Evolutionary conservation across 2,888 invertebrate species (phyloP).

Genomic region (Trichopria drosophilae): DNA sequence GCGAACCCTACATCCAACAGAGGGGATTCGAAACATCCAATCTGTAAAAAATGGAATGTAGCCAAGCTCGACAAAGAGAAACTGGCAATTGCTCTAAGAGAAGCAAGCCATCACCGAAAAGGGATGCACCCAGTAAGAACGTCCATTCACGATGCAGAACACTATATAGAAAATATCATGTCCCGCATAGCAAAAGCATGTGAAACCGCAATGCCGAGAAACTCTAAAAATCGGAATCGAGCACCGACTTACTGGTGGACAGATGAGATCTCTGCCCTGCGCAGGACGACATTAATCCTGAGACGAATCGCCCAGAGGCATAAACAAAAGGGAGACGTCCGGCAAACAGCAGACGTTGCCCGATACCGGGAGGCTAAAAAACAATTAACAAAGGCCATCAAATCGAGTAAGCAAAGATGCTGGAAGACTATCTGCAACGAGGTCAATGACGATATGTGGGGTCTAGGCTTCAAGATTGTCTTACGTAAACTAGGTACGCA

Average conservation of each 20-base stretch:
- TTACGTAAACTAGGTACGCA: slow-evolving; percentile 4
- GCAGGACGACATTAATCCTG: slow-evolving; percentile 8
- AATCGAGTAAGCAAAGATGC: neutral
- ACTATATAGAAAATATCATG: neutral
- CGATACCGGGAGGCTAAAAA: slow-evolving; percentile 4
- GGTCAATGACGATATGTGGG: slow-evolving; percentile 16
- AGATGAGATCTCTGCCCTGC: slow-evolving; percentile 8
- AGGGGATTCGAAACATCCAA: no score
- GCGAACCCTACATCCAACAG: no score
- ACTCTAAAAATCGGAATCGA: neutral
- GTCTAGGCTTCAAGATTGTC: slow-evolving; percentile 19
- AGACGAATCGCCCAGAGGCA: slow-evolving; percentile 21
- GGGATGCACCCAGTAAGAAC: no score
- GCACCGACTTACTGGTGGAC: neutral
- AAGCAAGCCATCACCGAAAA: no score
- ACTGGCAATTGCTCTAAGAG: no score
- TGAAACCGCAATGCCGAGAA: neutral
- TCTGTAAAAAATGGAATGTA: no score
- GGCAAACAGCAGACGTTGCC: neutral
- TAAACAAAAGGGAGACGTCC: neutral
- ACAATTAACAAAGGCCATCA: neutral
- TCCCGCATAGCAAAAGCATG: neutral
- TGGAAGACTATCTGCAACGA: slow-evolving; percentile 8
- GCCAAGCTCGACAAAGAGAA: no score
- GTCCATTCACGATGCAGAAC: no score